Evolutionary conservation across 2,888 invertebrate genomes (phyloP).

Genomic region (Strigamia crassipes): DNA sequence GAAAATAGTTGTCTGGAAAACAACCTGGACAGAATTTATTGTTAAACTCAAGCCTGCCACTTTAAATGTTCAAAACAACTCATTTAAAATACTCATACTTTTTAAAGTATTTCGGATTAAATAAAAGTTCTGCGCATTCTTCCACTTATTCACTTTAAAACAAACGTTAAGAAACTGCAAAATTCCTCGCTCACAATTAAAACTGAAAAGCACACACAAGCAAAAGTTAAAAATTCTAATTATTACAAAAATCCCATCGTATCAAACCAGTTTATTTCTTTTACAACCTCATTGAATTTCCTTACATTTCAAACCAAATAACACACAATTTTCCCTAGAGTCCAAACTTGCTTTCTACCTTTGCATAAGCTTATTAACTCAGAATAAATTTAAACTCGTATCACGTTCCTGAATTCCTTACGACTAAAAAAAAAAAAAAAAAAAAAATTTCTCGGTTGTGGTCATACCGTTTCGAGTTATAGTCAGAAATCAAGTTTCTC

Average conservation of each 20-base stretch:
- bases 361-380: conserved; percentile 37
- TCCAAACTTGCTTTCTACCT: conserved; percentile 14
- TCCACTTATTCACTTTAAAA: neutral
- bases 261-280: neutral
- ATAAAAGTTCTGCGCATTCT: neutral
- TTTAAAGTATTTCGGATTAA: too few species aligned
- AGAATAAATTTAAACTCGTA: conserved; percentile 23
- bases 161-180: neutral
- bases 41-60: neutral
- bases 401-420: conserved; percentile 32
- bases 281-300: neutral
- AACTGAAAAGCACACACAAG: neutral
- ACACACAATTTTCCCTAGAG: neutral
- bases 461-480: conserved; percentile 37
- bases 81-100: neutral
- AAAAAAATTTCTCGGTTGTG: neutral
- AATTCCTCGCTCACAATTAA: neutral
- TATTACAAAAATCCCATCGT: conserved; percentile 4
- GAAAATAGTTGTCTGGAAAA: too few species aligned
- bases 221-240: neutral
- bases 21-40: neutral
- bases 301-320: conserved; percentile 4
- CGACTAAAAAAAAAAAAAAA: neutral
- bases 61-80: neutral
- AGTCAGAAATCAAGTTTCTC: conserved; percentile 33